Base-by-base conservation (phyloP, 2,797 vertebrate species). In the Lepilemur septentrionalis region DNA sequence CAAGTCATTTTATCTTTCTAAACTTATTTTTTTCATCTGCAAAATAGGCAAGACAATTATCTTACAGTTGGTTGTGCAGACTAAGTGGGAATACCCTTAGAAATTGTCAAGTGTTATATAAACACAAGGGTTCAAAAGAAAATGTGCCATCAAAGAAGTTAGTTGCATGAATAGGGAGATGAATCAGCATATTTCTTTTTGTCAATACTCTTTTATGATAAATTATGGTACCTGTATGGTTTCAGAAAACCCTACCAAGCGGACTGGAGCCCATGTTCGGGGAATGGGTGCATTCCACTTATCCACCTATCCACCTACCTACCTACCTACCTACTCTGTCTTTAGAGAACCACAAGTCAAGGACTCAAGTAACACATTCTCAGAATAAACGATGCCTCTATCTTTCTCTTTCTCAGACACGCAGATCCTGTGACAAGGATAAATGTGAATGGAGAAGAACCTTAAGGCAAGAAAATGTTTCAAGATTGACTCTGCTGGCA, bases 11-110 rank as follows among this genome's bases (percentile, higher is more conserved):
- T n/a, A 50, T 89, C 55, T 83, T 80, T 46, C 46, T 57, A 63
- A 89, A 79, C 3, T 43, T 52, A 20, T 73, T 89, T 94, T 55
- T 57, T 72, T 95, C 78, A 65, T 82, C 50, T 78, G 78, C 35
- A 75, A 59, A 96, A 25, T 8, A 67, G 15, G 25, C 38, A 8
- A 22, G 22, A 65, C 18, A 43, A 46, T 46, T 9, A 7, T 73
- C 70, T 87, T 76, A 72, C 11, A 76, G 32, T 76, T 25, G 28
- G 50, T 48, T 28, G 10, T 82, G 28, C 38, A 79, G 90, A 79
- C 7, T 2, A 61, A 22, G 61, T 32, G n/a, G 25, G 70, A 48
- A 4, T 2, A 1, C 12, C 2, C 22, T 73, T 22, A 73, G 88
- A 73, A 55, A 69, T 3, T 30, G 18, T 41, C 67, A 59, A 46